A percentile compares a stretch with the other conserved stretches of the same genome.
Conservation (phyloP, 2,888 invertebrate species). For the Halocaridina rubra region DNA sequence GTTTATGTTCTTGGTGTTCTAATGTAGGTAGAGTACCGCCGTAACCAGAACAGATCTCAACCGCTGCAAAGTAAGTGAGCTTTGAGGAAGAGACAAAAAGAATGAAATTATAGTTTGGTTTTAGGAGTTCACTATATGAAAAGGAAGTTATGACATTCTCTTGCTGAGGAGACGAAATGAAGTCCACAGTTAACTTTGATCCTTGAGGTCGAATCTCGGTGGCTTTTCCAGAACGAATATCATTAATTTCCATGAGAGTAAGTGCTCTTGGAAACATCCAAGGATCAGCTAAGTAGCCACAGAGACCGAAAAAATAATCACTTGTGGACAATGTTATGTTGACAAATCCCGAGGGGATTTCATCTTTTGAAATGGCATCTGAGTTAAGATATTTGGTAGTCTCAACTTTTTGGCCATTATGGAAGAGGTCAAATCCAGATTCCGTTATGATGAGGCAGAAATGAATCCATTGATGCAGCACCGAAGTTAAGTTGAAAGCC, state of each 20-base stretch:
- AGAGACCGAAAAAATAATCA: not conserved
- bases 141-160: not conserved
- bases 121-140: not conserved
- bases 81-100: not conserved
- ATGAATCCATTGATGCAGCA: not conserved
- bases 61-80: not conserved
- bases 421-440: not conserved
- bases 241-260: not conserved
- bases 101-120: not conserved
- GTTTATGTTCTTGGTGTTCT: not conserved
- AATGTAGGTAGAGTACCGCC: not conserved
- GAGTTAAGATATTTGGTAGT: not conserved
- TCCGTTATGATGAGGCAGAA: not conserved
- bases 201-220: not conserved
- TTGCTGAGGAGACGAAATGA: not conserved
- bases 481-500: not conserved
- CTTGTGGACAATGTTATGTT: not conserved
- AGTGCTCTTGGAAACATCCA: not conserved
- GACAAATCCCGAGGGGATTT: not conserved
- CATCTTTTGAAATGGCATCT: not conserved
- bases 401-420: not conserved
- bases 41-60: not conserved
- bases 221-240: not conserved
- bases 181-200: not conserved
- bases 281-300: not conserved